phyloP scores from a whole-genome alignment of 2,888 invertebrate genomes.

The Dysmachus trigonus region DNA sequence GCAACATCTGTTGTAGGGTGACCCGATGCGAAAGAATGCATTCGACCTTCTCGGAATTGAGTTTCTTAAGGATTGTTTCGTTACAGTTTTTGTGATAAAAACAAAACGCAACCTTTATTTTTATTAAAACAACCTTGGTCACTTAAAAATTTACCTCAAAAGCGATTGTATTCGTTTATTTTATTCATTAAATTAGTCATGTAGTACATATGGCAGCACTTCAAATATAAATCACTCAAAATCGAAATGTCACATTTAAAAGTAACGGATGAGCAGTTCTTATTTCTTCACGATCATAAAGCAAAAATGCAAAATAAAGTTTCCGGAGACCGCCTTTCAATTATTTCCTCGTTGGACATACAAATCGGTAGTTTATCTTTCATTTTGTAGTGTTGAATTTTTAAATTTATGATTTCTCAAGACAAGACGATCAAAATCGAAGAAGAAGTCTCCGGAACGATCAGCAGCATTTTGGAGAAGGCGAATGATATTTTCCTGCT shows the following conservation, averaged over 20 bases:
- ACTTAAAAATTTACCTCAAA: too few species aligned
- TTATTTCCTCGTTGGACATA: background rate
- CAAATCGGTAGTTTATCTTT: background rate
- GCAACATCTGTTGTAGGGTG: background rate
- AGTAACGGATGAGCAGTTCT: background rate
- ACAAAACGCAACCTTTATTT: background rate
- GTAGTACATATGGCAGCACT: background rate
- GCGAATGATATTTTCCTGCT: background rate
- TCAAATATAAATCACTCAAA: background rate
- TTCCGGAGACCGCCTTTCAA: background rate
- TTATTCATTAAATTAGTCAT: background rate
- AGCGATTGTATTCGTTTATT: background rate
- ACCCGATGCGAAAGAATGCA: background rate
- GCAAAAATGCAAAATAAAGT: background rate
- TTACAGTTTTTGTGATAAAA: background rate
- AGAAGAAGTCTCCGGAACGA: background rate
- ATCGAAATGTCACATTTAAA: background rate
- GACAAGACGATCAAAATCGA: background rate
- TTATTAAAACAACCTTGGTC: too few species aligned
- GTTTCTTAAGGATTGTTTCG: background rate
- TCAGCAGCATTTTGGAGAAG: background rate
- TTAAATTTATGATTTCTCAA: background rate
- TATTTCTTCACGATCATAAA: background rate
- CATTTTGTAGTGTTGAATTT: background rate
- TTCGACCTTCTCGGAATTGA: background rate